These are phyloP conservation scores for Eubucco bourcierii DNA, from an alignment of 2,113 vertebrate species.

Conservation along the genomic window DNA sequence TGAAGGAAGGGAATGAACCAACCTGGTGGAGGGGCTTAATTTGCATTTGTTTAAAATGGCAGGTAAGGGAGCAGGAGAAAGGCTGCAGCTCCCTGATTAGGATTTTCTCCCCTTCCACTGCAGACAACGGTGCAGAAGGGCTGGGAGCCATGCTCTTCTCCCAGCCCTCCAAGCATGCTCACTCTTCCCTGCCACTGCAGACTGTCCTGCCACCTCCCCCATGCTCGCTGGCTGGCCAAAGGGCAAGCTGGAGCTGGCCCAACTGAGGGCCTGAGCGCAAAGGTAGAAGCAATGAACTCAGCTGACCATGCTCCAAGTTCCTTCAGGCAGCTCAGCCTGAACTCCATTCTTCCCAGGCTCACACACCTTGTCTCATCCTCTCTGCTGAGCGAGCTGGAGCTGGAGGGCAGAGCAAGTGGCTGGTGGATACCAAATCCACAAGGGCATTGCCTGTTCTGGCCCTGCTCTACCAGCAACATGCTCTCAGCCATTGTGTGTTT, in stretches of 20 bases:
- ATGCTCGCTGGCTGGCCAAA: not conserved
- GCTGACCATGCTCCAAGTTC: rapidly evolving
- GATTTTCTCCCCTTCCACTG: not conserved
- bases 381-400: not conserved
- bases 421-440: rapidly evolving
- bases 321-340: rapidly evolving
- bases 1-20: slow-evolving; percentile 59
- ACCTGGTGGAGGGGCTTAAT: slow-evolving; percentile 64
- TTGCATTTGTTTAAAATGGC: slow-evolving; percentile 77
- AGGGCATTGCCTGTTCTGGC: rapidly evolving
- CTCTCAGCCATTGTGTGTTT: not conserved
- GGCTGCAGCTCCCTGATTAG: not conserved
- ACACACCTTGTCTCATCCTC: too few species aligned
- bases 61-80: slow-evolving; percentile 58
- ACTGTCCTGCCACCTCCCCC: not conserved
- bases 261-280: rapidly evolving
- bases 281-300: not conserved
- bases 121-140: not conserved
- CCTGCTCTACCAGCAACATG: rapidly evolving
- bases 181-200: not conserved
- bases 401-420: rapidly evolving
- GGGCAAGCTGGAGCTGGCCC: not conserved
- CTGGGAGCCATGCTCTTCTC: not conserved
- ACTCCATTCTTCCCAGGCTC: not conserved
- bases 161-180: not conserved